Percentiles rank a stretch among this genome's conserved stretches.
Evolutionary conservation across 1,140 invertebrate species (phyloP).

Genomic region (Procambarus virginalis): DNA sequence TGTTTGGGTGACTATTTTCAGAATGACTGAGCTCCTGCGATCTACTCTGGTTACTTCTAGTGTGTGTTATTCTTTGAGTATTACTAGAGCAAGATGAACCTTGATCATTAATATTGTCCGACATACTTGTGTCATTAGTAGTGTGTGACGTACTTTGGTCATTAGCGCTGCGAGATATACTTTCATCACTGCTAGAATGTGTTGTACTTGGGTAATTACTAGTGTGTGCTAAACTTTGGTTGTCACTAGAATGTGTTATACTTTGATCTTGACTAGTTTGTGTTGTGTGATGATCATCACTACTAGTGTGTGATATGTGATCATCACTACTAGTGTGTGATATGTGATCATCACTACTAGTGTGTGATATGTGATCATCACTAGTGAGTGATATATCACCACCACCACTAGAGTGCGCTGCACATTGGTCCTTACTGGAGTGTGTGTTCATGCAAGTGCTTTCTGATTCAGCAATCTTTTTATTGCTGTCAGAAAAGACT

Average conservation of each 20-base stretch:
- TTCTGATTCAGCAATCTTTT: background rate
- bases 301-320: background rate
- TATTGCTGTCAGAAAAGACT: background rate
- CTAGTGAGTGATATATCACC: background rate
- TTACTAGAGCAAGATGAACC: no score
- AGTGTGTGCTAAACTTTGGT: no score
- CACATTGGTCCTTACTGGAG: background rate
- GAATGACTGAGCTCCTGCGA: background rate
- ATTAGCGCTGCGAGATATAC: no score
- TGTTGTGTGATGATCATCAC: background rate
- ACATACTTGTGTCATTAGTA: no score
- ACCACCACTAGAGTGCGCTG: background rate
- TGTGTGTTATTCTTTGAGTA: background rate
- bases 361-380: background rate
- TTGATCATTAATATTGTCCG: no score
- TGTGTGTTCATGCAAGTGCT: background rate
- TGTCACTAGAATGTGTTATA: no score
- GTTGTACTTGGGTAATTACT: no score
- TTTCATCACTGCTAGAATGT: no score
- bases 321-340: background rate
- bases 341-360: background rate
- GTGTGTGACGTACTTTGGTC: no score
- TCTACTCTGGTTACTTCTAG: no score
- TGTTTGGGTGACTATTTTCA: background rate
- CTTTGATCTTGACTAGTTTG: no score